Evolutionary conservation across 2,888 invertebrate species (phyloP), one percentile per base, ranked within the genome.

Genomic region (Dermolepida albohirtum): DNA sequence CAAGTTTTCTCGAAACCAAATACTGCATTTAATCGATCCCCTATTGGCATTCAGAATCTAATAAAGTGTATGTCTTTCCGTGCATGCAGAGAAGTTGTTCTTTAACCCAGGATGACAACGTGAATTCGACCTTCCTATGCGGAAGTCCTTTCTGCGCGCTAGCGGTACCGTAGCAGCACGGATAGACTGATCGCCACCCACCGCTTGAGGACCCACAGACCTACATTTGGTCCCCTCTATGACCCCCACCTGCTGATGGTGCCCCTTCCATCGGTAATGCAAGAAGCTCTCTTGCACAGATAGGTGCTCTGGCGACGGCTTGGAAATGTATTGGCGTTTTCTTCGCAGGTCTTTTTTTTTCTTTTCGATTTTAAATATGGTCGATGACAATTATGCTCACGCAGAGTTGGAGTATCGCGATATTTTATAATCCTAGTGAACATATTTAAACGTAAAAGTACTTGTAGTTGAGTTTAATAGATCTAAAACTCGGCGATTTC

Each of bases 131-230:
- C 77, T 77, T 78, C 77, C 75, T 72, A 74, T 70, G 74, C 78
- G 79, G 78, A 79, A 78, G 78, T 78, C 76, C 75, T 75, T 74
- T 73, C 75, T 77, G 77, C 77, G 78, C 78, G 76, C 75, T 77
- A 78, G 75, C 77, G 78, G 76, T 79, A 77, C 76, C 74, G 74
- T 76, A 77, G 73, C 77, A 77, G 78, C 79, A 79, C 78, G 78
- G 77, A 77, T 78, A 77, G 77, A 81, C 81, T 81, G 77, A 80
- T 78, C 75, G 78, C 80, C 81, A 81, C 81, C 81, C 80, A 81
- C 81, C 79, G 76, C 76, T 77, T 75, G 70, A 75, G 78, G 79
- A 81, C 81, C 81, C 79, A 81, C 78, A 81, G 81, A 81, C 81
- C 81, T 81, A 81, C 80, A 80, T 81, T 80, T 73, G 75, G 75